Evolutionary conservation across 2,797 vertebrate species (phyloP), one percentile per base, ranked within the genome.

Genomic region (Emydoidea blandingii): DNA sequence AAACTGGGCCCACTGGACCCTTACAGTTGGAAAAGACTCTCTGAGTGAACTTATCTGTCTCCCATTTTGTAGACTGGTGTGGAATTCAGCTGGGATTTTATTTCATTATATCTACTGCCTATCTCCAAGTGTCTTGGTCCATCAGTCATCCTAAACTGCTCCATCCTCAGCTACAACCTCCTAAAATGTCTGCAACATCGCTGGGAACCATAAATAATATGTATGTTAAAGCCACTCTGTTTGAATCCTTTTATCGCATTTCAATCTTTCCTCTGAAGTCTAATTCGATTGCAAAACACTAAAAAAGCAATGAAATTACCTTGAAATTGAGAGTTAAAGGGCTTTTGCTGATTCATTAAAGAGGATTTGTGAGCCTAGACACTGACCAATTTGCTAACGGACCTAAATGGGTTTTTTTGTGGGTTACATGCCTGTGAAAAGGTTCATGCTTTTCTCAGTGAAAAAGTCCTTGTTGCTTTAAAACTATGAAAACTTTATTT

Each of bases 401-500:
- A 94, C 87, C 93, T 65, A 90, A 91, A 91, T 12, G 56, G 56
- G 85, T 79, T 59, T 92, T 94, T 90, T 79, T 41, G 54, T 5
- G 86, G 86, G 88, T 87, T 83, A 87, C 57, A 0, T 86, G 96
- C 92, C 81, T 90, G 92, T 31, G 62, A 88, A 95, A 93, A 96
- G 50, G 21, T 34, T 93, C 91, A 57, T 29, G 79, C 85, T 62
- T 96, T 68, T 91, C 65, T 90, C 82, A 41, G 12, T 41, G 53
- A 56, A 81, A 54, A 12, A n/a, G 87, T 89, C 96, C 95, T 94
- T 83, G 94, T 92, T 86, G 83, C 50, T 95, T 95, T 34, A 44
- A 1, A 95, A 93, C 90, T 87, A 95, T 79, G 86, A 95, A 92
- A 95, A 88, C 54, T 89, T 50, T 44, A 88, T 91, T 96, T 94